Conservation (phyloP, 64 coral and sea anemone species). For the Montipora sp. region DNA sequence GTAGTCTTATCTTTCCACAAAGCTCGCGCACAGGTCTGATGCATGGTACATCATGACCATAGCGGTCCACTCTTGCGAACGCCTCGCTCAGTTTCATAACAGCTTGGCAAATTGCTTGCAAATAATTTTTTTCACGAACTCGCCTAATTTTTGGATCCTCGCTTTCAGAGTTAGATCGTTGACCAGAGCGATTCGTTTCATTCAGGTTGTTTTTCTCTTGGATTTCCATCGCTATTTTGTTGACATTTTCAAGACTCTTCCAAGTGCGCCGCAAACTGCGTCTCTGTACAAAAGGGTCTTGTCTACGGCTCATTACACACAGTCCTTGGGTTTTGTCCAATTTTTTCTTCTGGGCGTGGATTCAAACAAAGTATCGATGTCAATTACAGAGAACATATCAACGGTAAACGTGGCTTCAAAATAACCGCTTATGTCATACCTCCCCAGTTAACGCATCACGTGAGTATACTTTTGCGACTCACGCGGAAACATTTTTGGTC, state of each 20-base stretch:
- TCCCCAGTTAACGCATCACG: too few species aligned
- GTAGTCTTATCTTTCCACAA: constrained; percentile 77
- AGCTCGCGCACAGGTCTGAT: constrained; percentile 88
- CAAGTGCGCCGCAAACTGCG: constrained; percentile 58
- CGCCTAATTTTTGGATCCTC: constrained; percentile 40
- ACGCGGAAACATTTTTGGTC: too few species aligned
- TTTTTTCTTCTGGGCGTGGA: constrained; percentile 32
- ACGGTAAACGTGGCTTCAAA: not conserved
- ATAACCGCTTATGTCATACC: constrained; percentile 33
- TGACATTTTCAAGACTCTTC: constrained; percentile 91
- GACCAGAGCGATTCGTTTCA: not conserved
- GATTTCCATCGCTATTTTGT: constrained; percentile 81
- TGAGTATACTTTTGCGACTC: too few species aligned
- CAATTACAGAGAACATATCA: not conserved
- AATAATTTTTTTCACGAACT: constrained; percentile 23
- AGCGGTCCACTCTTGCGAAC: constrained; percentile 83
- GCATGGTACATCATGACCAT: constrained; percentile 88
- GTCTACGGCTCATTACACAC: constrained; percentile 47
- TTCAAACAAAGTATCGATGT: not conserved
- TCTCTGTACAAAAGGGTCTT: not conserved
- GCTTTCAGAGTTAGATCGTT: constrained; percentile 59
- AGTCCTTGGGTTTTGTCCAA: constrained; percentile 4
- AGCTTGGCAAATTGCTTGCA: constrained; percentile 65
- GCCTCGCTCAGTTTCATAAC: constrained; percentile 76
- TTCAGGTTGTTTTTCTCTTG: constrained; percentile 66